Conservation (phyloP, 2,888 invertebrate genomes). For the Dryococelus australis region DNA sequence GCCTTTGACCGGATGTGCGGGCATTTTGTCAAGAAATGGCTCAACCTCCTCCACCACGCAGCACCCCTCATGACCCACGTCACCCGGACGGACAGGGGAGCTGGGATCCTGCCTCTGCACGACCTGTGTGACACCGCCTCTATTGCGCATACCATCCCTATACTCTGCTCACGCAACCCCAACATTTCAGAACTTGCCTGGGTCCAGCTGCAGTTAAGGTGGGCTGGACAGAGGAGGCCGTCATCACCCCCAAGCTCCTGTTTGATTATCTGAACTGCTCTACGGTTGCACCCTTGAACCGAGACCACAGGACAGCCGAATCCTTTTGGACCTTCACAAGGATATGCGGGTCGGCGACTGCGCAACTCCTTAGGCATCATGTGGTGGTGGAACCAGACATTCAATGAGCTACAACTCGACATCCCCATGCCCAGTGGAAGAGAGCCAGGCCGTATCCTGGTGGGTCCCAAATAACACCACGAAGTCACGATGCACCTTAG, state of each 20-base stretch:
- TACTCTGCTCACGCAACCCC: conserved; percentile 49
- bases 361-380: neutral
- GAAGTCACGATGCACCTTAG: neutral
- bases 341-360: neutral
- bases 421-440: neutral
- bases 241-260: too few species aligned
- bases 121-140: conserved; percentile 50
- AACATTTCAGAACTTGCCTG: conserved; percentile 46
- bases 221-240: neutral
- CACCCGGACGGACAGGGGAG: conserved; percentile 36
- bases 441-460: neutral
- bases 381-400: neutral
- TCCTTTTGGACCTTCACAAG: neutral
- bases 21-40: conserved; percentile 43
- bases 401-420: neutral
- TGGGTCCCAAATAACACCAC: neutral
- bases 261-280: neutral
- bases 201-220: conserved; percentile 47
- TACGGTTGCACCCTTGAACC: neutral
- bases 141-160: conserved; percentile 51
- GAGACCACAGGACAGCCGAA: neutral
- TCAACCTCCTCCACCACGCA: conserved; percentile 45
- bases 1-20: too few species aligned
- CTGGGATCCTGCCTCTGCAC: conserved; percentile 51
- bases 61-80: neutral